phyloP scores from a whole-genome alignment of 2,888 invertebrate species.

The Germaria angustata region DNA sequence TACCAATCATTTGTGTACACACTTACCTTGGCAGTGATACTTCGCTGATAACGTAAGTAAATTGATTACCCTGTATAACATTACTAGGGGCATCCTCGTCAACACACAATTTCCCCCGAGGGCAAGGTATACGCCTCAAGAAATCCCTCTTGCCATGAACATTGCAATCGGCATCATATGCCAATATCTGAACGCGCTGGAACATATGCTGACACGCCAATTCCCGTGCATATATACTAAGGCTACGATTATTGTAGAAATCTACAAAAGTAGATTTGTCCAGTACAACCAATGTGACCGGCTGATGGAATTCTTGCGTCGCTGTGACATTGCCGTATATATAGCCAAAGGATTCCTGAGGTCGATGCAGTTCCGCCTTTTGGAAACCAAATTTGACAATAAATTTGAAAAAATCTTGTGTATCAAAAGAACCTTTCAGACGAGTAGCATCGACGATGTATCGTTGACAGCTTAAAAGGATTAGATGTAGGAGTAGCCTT shows the following conservation, averaged over 20 bases:
- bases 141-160: conserved; percentile 82
- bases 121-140: conserved; percentile 92
- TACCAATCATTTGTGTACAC: neutral
- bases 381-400: conserved; percentile 97
- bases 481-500: conserved; percentile 52
- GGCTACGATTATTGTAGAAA: conserved; percentile 91
- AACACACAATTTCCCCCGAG: conserved; percentile 86
- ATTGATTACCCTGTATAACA: conserved; percentile 93
- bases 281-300: conserved; percentile 91
- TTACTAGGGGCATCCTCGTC: conserved; percentile 93
- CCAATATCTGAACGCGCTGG: conserved; percentile 88
- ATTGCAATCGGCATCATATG: conserved; percentile 92
- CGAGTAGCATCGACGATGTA: conserved; percentile 79
- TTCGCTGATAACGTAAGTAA: conserved; percentile 95
- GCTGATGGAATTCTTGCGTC: conserved; percentile 81
- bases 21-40: conserved; percentile 91
- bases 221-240: conserved; percentile 84
- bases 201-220: conserved; percentile 93
- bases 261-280: conserved; percentile 93
- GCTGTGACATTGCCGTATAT: conserved; percentile 97
- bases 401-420: conserved; percentile 92
- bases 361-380: conserved; percentile 93
- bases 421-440: conserved; percentile 84
- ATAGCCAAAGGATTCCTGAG: conserved; percentile 93
- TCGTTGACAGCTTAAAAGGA: neutral